Conservation (phyloP, 37 sponge, comb jelly and placozoan genomes). For the Chondrilla cf. caribensis region DNA sequence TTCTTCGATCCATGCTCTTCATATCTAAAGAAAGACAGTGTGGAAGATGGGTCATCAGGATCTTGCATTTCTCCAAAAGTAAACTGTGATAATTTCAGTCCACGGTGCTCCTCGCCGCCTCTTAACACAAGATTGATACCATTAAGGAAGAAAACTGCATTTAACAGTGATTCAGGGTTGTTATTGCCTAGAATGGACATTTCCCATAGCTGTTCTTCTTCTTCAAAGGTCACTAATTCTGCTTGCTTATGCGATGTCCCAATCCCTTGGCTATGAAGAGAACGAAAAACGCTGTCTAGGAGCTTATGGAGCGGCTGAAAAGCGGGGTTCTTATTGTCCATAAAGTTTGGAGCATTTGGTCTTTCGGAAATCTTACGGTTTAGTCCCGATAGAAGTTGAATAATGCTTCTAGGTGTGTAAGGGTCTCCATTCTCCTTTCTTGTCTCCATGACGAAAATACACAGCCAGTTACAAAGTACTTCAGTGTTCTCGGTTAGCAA, state of each 20-base stretch:
- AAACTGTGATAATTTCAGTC: slow-evolving; percentile 6
- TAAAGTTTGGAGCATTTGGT: not conserved
- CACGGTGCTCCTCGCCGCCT: not conserved
- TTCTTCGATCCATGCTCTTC: slow-evolving; percentile 1
- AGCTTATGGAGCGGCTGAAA: not conserved
- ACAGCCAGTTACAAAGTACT: not conserved
- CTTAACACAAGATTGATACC: not conserved
- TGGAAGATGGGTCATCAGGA: too few relatives aligned
- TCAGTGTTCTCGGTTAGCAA: not conserved
- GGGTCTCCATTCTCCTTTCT: slow-evolving; percentile 10
- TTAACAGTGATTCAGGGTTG: not conserved
- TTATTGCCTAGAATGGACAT: not conserved
- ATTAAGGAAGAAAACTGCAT: not conserved
- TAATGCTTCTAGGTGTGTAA: not conserved
- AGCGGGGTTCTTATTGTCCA: not conserved
- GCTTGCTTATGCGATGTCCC: slow-evolving; percentile 2
- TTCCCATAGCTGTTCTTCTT: slow-evolving; percentile 13
- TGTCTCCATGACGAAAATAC: not conserved
- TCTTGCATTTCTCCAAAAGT: too few relatives aligned
- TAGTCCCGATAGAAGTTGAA: not conserved
- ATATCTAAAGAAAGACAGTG: too few relatives aligned
- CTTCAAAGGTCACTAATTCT: not conserved
- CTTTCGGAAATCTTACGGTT: not conserved
- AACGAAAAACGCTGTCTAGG: not conserved
- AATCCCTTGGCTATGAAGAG: not conserved